These are phyloP conservation scores for Eurystomus glaucurus DNA, from an alignment of 2,797 vertebrate genomes.

Conservation along the genomic window DNA sequence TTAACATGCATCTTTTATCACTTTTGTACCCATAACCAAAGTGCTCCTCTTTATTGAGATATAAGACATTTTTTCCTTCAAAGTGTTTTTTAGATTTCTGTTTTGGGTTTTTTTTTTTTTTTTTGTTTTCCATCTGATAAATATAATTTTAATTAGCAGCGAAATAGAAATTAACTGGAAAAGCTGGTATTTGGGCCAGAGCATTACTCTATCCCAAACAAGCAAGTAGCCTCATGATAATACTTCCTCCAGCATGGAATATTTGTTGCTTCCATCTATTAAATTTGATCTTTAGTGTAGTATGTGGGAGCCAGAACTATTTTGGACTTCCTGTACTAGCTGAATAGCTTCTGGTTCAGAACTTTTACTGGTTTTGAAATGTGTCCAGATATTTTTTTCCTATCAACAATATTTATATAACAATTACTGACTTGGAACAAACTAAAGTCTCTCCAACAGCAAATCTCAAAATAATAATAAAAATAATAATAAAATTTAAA, in stretches of 20 bases:
- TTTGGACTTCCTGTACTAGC: neutral
- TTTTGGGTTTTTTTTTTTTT: neutral
- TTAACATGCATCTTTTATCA: neutral
- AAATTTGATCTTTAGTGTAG: neutral
- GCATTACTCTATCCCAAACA: neutral
- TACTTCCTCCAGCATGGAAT: neutral
- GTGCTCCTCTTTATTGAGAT: accelerated
- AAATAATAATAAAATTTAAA: neutral
- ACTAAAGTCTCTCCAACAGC: neutral
- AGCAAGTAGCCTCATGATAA: neutral
- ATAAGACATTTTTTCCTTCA: neutral
- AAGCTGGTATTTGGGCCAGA: neutral
- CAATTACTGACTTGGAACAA: neutral
- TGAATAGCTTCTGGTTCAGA: neutral
- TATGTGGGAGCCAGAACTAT: neutral
- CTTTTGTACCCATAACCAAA: neutral
- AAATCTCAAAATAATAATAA: neutral
- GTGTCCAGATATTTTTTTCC: neutral
- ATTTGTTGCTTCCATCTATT: neutral
- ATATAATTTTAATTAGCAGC: neutral
- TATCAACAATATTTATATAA: neutral
- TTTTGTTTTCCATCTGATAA: neutral
- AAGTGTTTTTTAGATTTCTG: too few relatives aligned
- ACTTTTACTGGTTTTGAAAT: neutral
- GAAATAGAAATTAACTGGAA: neutral